Base-by-base conservation (phyloP, 2,113 vertebrate genomes). In the Platysternon megacephalum region DNA sequence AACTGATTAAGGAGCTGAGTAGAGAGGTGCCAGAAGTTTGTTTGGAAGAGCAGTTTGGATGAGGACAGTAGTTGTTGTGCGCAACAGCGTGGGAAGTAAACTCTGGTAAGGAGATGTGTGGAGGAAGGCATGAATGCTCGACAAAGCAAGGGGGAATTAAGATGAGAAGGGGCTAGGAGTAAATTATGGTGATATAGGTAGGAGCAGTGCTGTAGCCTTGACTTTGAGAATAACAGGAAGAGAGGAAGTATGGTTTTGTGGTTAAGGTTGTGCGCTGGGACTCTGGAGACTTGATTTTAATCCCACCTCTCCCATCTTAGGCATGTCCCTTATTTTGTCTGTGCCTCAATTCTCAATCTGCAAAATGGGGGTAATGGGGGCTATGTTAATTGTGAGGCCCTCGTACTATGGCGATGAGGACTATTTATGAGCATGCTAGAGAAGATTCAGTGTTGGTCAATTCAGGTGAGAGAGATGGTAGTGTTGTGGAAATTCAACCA, bases 1-100 rank as follows among this genome's bases (percentile, higher is more conserved):
- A 86, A 93, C 94, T 96, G 96, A 94, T 85, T 96, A 97, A 17
- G n/a, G 3, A 17, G 17, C n/a, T 82, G 72, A 97, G 52, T 88
- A 89, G 90, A 88, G 87, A 51, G 16, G 2, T 51, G 51, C 51
- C 51, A 51, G n/a, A n/a, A n/a, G n/a, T n/a, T n/a, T n/a, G n/a
- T n/a, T n/a, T n/a, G n/a, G 51, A 51, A 51, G 51, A 17, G 22
- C 0, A 0, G 74, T 39, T 19, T 94, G 85, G 81, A 61, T 44
- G 65, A 95, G 82, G 72, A 89, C 94, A 85, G 85, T 89, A 72
- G 29, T 58, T 53, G 51, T 68, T 28, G 84, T 85, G 14, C 85
- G 76, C 79, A 84, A 76, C 39, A 79, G 78, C 86, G 91, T 13
- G 56, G 78, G 29, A 72, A 93, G 85, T 91, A 85, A 72, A 85